phyloP scores from a whole-genome alignment of 37 sponge, comb jelly and placozoan genomes.

The Chondrilla cf. caribensis region DNA sequence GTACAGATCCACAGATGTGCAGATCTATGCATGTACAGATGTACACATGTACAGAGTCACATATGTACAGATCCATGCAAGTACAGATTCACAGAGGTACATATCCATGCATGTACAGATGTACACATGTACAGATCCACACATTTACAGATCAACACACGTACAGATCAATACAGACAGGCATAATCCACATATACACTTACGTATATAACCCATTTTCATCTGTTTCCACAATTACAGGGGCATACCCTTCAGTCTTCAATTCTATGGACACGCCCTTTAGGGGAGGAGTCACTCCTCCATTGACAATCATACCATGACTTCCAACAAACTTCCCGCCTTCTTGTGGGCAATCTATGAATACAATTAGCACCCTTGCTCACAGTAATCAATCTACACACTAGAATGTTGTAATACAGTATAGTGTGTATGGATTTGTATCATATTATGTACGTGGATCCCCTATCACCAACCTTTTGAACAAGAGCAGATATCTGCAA shows the following conservation, averaged over 20 bases:
- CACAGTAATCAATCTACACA: no score
- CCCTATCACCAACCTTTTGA: no score
- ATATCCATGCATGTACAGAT: constrained; percentile 6
- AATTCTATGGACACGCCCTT: constrained; percentile 39
- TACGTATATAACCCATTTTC: constrained; percentile 53
- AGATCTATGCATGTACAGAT: not conserved
- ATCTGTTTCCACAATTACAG: constrained; percentile 34
- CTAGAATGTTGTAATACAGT: no score
- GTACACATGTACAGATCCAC: not conserved
- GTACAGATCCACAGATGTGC: not conserved
- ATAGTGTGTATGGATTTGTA: no score
- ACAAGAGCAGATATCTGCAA: no score
- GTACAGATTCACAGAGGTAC: not conserved
- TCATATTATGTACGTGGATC: no score
- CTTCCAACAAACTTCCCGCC: constrained; percentile 57
- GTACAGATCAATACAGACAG: not conserved
- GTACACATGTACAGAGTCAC: not conserved
- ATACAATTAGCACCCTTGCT: not conserved
- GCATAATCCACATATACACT: not conserved
- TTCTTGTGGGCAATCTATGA: constrained; percentile 62
- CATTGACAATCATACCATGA: constrained; percentile 51
- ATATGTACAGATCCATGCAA: not conserved
- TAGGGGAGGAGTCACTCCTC: constrained; percentile 59
- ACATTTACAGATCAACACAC: not conserved
- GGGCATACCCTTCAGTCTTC: constrained; percentile 9